Conservation (phyloP, 2,113 vertebrate genomes). For the Aramus guarauna region DNA sequence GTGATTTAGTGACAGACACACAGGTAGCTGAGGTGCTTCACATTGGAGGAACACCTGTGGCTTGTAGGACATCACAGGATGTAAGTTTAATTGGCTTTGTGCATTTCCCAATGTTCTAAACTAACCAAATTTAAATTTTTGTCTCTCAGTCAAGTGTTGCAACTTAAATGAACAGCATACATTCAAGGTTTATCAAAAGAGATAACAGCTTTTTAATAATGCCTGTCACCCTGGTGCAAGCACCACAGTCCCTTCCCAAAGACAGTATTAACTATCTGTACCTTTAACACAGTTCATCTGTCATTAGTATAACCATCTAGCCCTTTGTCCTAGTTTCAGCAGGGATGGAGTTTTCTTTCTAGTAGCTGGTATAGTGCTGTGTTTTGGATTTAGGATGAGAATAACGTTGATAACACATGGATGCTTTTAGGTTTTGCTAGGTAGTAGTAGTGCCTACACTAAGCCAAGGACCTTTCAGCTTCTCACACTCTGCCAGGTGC, state of each 20-base stretch:
- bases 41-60: background rate
- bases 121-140: background rate
- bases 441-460: too few relatives aligned
- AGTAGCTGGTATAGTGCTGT: too few relatives aligned
- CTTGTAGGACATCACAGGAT: background rate
- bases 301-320: background rate
- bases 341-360: too few relatives aligned
- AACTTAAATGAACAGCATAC: background rate
- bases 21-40: background rate
- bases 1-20: background rate
- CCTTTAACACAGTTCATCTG: background rate
- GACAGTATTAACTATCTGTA: background rate
- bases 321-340: too few relatives aligned
- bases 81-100: background rate
- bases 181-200: background rate
- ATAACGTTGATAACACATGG: too few relatives aligned
- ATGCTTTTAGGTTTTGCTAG: too few relatives aligned
- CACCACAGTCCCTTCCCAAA: background rate
- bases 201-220: background rate
- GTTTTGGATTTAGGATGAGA: too few relatives aligned
- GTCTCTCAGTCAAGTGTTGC: background rate
- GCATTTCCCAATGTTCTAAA: background rate
- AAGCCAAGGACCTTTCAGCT: too few relatives aligned
- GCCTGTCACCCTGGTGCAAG: background rate
- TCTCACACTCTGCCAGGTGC: too few relatives aligned